Evolutionary conservation across 2,888 invertebrate genomes (phyloP).

Genomic region (Gerosis bhagava): DNA sequence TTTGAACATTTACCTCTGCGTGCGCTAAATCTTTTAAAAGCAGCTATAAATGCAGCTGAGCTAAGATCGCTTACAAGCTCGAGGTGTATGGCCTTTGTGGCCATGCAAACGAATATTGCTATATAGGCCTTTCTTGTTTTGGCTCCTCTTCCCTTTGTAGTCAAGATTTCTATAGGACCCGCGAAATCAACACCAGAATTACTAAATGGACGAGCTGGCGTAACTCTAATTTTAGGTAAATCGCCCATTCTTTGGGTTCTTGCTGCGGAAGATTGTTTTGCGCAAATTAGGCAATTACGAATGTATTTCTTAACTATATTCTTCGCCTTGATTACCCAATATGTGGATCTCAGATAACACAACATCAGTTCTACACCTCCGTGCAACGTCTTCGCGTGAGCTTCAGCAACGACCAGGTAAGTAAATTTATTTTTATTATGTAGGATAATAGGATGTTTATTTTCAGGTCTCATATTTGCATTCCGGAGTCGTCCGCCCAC

Average conservation of each 20-base stretch:
- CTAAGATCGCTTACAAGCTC: slow-evolving; percentile 28
- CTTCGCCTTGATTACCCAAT: slow-evolving; percentile 9
- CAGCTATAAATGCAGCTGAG: slow-evolving; percentile 28
- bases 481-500: slow-evolving; percentile 35
- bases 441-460: slow-evolving; percentile 33
- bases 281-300: slow-evolving; percentile 3
- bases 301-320: not conserved
- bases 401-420: slow-evolving; percentile 32
- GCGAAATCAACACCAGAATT: slow-evolving; percentile 27
- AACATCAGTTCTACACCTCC: slow-evolving; percentile 30
- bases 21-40: slow-evolving; percentile 32
- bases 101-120: slow-evolving; percentile 18
- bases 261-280: slow-evolving; percentile 4
- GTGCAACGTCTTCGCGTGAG: slow-evolving; percentile 31
- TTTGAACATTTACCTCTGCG: slow-evolving; percentile 32
- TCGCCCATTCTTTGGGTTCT: slow-evolving; percentile 32
- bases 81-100: slow-evolving; percentile 28
- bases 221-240: slow-evolving; percentile 23
- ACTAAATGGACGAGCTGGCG: slow-evolving; percentile 15
- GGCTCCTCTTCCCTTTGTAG: slow-evolving; percentile 23
- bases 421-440: slow-evolving; percentile 30
- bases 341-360: slow-evolving; percentile 6
- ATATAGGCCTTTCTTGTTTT: slow-evolving; percentile 12
- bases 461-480: slow-evolving; percentile 18
- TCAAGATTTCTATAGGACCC: slow-evolving; percentile 21